Conservation (phyloP, 2,113 vertebrate species). For the Melierax canorus region DNA sequence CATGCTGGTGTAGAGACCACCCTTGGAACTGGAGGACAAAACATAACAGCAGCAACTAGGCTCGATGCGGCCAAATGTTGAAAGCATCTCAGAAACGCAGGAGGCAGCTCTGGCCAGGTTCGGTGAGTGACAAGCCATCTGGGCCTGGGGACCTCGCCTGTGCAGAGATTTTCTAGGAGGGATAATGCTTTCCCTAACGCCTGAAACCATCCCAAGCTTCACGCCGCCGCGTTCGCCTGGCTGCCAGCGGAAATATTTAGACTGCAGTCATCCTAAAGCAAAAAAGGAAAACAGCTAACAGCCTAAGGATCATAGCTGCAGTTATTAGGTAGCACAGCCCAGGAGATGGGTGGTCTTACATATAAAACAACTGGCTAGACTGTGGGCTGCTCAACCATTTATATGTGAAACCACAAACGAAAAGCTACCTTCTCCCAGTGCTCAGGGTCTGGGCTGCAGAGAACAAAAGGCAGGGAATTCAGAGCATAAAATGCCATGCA, state of each 20-base stretch:
- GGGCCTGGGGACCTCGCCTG: not conserved
- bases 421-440: not conserved
- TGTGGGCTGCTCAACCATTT: not conserved
- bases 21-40: not conserved
- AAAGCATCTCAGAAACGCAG: not conserved
- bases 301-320: not conserved
- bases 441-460: not conserved
- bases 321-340: not conserved
- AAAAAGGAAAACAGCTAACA: not conserved
- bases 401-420: not conserved
- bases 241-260: not conserved
- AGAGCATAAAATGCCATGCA: not conserved
- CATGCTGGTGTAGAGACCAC: not conserved
- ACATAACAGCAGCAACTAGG: not conserved
- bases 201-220: not conserved
- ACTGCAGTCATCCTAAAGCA: not conserved
- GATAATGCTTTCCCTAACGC: not conserved
- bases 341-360: slow-evolving; percentile 17
- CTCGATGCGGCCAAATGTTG: not conserved
- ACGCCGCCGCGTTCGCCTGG: not conserved
- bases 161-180: not conserved
- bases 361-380: not conserved
- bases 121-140: not conserved
- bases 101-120: not conserved
- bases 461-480: slow-evolving; percentile 10